These are phyloP conservation scores for Apodemia hepburni DNA, from an alignment of 2,888 invertebrate species.

Conservation along the genomic window DNA sequence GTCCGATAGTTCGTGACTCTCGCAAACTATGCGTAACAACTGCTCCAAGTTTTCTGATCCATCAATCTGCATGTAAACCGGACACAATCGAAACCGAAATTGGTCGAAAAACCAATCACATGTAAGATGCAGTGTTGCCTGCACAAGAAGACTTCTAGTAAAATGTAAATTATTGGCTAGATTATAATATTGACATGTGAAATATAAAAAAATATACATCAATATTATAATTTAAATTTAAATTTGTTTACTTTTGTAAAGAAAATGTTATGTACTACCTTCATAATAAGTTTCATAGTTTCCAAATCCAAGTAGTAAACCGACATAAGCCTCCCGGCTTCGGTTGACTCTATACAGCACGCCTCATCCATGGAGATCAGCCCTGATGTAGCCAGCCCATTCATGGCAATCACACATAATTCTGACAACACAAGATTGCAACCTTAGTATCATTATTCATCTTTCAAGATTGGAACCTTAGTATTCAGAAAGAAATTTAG, in stretches of 20 bases:
- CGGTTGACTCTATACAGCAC: slow-evolving; percentile 80
- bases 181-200: too few relatives aligned
- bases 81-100: too few relatives aligned
- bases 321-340: slow-evolving; percentile 85
- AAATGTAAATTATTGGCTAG: too few relatives aligned
- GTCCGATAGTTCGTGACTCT: slow-evolving; percentile 84
- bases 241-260: too few relatives aligned
- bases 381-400: slow-evolving; percentile 81
- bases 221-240: too few relatives aligned
- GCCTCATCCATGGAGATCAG: slow-evolving; percentile 82
- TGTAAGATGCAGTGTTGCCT: too few relatives aligned
- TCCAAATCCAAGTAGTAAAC: slow-evolving; percentile 84
- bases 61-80: slow-evolving; percentile 66
- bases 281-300: slow-evolving; percentile 86
- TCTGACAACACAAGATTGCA: slow-evolving; percentile 74
- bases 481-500: too few relatives aligned
- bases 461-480: too few relatives aligned
- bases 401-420: slow-evolving; percentile 85
- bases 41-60: slow-evolving; percentile 79
- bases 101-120: too few relatives aligned
- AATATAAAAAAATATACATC: too few relatives aligned
- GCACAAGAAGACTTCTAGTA: too few relatives aligned
- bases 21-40: slow-evolving; percentile 76
- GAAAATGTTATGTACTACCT: slow-evolving; percentile 56
- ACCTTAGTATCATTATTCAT: too few relatives aligned